Conservation (phyloP, 2,797 vertebrate genomes). For the Apogon hyalosoma region DNA sequence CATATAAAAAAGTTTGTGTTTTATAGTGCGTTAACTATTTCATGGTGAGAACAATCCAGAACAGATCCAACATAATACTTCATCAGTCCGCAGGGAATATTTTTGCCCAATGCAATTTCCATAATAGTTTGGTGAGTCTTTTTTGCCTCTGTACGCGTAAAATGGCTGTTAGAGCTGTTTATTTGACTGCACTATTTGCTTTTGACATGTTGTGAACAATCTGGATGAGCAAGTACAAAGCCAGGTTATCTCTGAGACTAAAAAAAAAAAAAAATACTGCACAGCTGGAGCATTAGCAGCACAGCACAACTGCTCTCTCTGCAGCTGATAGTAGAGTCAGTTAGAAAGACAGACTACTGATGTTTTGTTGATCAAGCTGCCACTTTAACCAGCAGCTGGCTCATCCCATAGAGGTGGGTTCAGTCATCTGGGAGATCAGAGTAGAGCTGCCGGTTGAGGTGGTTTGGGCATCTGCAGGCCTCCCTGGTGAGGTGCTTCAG, state of each 20-base stretch:
- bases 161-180: background rate
- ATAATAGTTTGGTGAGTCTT: constrained; percentile 20
- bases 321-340: constrained; percentile 1
- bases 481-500: too few species aligned
- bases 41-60: background rate
- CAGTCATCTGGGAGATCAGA: too few species aligned
- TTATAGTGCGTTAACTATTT: background rate
- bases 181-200: constrained; percentile 21
- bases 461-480: too few species aligned
- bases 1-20: constrained; percentile 11
- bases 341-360: too few species aligned
- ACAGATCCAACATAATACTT: background rate
- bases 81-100: background rate
- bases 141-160: constrained; percentile 11
- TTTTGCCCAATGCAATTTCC: background rate
- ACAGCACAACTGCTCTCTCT: background rate
- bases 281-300: constrained; percentile 2
- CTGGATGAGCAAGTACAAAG: constrained; percentile 21
- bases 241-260: constrained; percentile 26
- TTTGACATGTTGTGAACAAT: constrained; percentile 9
- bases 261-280: constrained; percentile 1
- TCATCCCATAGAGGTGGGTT: too few species aligned
- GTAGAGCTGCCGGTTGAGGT: too few species aligned
- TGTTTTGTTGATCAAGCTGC: too few species aligned
- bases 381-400: too few species aligned